phyloP scores from a whole-genome alignment of 2,888 invertebrate species.

The Tetheella fluctuosa region DNA sequence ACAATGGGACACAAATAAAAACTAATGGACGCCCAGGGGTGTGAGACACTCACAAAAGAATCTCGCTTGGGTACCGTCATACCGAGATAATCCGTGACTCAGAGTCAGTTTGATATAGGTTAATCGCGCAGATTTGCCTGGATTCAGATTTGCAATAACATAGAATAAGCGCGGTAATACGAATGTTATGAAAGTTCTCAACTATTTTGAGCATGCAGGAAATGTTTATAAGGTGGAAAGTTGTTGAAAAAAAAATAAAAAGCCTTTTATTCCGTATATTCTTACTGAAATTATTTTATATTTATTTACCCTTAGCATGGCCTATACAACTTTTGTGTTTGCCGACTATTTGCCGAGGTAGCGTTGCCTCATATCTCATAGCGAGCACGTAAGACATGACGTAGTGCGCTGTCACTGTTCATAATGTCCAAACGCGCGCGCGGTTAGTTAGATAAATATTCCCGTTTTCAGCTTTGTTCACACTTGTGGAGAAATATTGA shows the following conservation, averaged over 20 bases:
- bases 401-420: conserved; percentile 51
- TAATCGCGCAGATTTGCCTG: conserved; percentile 63
- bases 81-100: conserved; percentile 55
- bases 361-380: conserved; percentile 33
- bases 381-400: conserved; percentile 47
- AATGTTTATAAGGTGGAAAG: conserved; percentile 9
- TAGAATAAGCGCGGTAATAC: conserved; percentile 52
- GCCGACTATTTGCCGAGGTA: neutral
- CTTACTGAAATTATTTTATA: no score
- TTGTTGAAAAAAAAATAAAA: neutral
- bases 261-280: no score
- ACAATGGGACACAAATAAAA: conserved; percentile 72
- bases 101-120: conserved; percentile 57
- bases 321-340: neutral
- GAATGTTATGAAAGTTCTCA: conserved; percentile 53
- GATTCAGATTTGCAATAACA: conserved; percentile 65
- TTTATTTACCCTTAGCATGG: no score
- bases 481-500: conserved; percentile 14
- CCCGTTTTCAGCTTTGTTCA: conserved; percentile 36
- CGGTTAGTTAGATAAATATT: conserved; percentile 56
- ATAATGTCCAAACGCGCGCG: conserved; percentile 42
- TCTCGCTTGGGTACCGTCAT: conserved; percentile 51
- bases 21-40: conserved; percentile 60
- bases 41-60: conserved; percentile 59
- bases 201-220: conserved; percentile 32